Conservation (phyloP, 2,113 vertebrate species). For the Crotalus helleri region DNA sequence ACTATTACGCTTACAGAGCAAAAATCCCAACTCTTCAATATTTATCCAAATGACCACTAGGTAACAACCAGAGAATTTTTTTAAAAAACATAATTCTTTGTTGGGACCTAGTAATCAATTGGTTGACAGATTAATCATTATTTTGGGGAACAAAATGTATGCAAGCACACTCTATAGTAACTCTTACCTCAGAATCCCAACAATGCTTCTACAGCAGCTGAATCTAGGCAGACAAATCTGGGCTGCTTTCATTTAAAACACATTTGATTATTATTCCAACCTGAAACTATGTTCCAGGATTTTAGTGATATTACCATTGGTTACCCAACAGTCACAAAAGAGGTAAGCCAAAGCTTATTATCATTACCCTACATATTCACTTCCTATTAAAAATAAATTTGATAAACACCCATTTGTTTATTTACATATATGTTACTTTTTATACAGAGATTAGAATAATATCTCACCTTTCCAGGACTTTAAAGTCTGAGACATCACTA, state of each 20-base stretch:
- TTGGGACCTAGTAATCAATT: background rate
- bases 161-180: background rate
- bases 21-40: background rate
- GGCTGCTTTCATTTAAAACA: background rate
- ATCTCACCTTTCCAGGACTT: background rate
- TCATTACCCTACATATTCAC: background rate
- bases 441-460: background rate
- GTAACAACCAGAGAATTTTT: background rate
- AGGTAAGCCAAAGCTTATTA: background rate
- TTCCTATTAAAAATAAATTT: background rate
- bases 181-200: background rate
- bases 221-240: background rate
- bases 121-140: background rate
- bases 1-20: background rate
- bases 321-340: background rate
- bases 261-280: background rate
- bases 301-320: background rate
- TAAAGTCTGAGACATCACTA: background rate
- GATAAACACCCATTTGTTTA: background rate
- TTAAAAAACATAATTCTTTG: background rate
- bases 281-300: background rate
- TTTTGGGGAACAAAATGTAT: background rate
- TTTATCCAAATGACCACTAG: background rate
- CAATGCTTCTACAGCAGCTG: background rate
- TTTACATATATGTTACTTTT: background rate